Evolutionary conservation across 1,140 invertebrate genomes (phyloP), one percentile per base, ranked within the genome.

Genomic region (Panonychus citri): DNA sequence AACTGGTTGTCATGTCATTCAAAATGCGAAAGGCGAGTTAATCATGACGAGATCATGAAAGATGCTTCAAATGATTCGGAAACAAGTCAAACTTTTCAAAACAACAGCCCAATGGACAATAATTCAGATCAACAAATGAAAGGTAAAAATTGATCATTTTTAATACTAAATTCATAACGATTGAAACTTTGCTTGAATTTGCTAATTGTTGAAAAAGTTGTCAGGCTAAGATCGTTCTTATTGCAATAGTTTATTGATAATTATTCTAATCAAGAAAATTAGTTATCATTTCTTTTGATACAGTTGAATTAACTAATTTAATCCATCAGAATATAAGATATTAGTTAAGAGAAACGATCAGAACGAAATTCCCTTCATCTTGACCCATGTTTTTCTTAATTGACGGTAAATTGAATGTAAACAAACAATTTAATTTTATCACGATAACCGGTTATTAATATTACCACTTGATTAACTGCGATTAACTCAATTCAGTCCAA

Each of bases 11-110:
- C 5, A 7, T 34, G 30, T 34, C 12, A 34, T 34, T 34, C 12
- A 34, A 34, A 34, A 34, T 34, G 30, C 12, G 30, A 34, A 34
- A 7, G 30, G 30, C 30, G 43, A 24, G 39, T 51, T 21, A 42
- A 52, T n/a, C 10, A 43, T 15, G 53, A 51, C 21, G 43, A 58
- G 7, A 37, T 43, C 7, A 7, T 46, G n/a, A 24, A 46, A 19
- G 43, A 21, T 10, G n/a, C n/a, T 19, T 13, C 13, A 7, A 19
- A 30, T 25, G 28, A 21, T 21, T 19, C 25, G 13, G 43, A 28
- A 12, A 49, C 59, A 19, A 53, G 30, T 34, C 30, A 60, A 52
- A 34, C 25, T 50, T 24, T 17, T 53, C 26, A 53, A n/a, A 34
- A 49, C 28, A 15, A 25, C 15, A 21, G 21, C 7, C 24, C 17